phyloP scores from a whole-genome alignment of 1,140 invertebrate genomes.

The Lucilia cuprina region DNA sequence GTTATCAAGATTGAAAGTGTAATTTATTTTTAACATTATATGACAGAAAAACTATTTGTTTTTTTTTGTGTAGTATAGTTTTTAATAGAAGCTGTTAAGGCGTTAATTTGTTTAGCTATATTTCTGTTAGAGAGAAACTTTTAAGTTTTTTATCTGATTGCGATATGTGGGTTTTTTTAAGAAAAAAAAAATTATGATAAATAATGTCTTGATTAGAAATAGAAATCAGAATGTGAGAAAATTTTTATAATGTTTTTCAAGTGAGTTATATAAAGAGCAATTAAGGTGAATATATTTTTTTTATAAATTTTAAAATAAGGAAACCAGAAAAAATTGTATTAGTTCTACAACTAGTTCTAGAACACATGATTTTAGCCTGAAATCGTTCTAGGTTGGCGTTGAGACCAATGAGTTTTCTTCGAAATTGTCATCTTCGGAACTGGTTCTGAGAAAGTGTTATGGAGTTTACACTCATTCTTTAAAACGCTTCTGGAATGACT shows the following conservation, averaged over 20 bases:
- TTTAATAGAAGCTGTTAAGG: neutral
- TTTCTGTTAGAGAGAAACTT: neutral
- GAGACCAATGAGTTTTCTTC: too few species aligned
- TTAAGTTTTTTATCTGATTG: neutral
- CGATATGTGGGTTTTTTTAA: neutral
- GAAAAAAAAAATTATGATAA: neutral
- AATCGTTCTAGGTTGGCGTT: too few species aligned
- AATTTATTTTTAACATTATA: neutral
- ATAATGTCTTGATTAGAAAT: neutral
- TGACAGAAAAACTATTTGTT: neutral
- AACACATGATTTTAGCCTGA: too few species aligned
- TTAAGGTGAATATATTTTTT: too few species aligned
- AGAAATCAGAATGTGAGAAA: neutral
- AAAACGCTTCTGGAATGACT: too few species aligned
- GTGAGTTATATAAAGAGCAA: too few species aligned
- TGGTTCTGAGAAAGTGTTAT: too few species aligned
- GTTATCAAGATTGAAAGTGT: neutral
- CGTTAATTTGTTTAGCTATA: neutral
- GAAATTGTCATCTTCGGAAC: too few species aligned
- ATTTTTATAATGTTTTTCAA: neutral
- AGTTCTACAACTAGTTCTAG: too few species aligned
- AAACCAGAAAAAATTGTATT: too few species aligned
- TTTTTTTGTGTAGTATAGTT: neutral
- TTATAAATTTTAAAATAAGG: too few species aligned
- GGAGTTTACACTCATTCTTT: too few species aligned